Base-by-base conservation (phyloP, 2,888 invertebrate species). In the Geophilus truncorum region DNA sequence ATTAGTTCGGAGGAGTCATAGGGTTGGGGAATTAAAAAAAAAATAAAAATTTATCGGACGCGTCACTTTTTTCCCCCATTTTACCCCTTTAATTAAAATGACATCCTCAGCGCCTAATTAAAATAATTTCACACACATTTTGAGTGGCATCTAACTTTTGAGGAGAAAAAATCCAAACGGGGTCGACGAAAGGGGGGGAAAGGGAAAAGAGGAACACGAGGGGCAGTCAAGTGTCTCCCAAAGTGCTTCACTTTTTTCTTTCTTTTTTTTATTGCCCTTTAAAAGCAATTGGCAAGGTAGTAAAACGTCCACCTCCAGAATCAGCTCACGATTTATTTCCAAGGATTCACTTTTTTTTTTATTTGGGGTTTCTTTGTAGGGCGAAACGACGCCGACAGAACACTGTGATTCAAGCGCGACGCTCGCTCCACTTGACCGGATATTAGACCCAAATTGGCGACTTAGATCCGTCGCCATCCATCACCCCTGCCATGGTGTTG, bases 271-370 rank as follows among this genome's bases (percentile, higher is more conserved):
- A 77, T 36, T 77, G 77, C 34, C 77, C 77, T 77, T 77, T 77
- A 77, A 77, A 77, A 77, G 77, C 77, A 77, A 77, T 77, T 77
- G 77, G 34, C 36, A 77, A 77, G 77, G 77, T 77, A 36, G 77
- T 77, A 77, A 77, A 77, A 77, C 70, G 77, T 77, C 77, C 77
- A 77, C 77, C 77, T 77, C 36, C 77, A 36, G 36, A 77, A 77
- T 77, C 77, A 77, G 36, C 34, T 32, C 32, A 36, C 32, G 36
- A 36, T 77, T 77, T 36, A 36, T 77, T 77, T 32, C 32, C 77
- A 32, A 32, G 18, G 34, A 77, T 77, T 77, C 77, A 36, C 36
- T 77, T 77, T 77, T 77, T 77, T 77, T 77, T 77, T 77, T 51
- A 51, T 51, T 51, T 51, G 18, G 51, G 51, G 28, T 70, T 70